These are phyloP conservation scores for Scortum barcoo DNA, from an alignment of 2,113 vertebrate genomes.

Conservation along the genomic window DNA sequence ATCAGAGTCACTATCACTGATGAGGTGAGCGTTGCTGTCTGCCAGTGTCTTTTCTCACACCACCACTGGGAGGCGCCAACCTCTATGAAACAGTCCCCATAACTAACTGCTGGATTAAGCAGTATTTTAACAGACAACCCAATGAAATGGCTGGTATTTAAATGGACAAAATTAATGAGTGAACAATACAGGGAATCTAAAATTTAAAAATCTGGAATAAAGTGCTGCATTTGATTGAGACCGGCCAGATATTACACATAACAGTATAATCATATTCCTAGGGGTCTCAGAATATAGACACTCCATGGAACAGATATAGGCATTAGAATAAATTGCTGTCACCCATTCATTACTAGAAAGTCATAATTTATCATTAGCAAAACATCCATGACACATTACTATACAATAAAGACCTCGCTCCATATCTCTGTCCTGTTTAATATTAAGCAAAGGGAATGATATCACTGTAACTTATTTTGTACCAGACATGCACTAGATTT, in stretches of 20 bases:
- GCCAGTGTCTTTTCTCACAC: neutral
- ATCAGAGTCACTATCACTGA: conserved; percentile 4
- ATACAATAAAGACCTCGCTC: neutral
- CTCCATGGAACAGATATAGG: neutral
- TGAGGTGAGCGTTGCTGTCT: neutral
- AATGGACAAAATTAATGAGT: neutral
- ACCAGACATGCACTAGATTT: conserved; percentile 36
- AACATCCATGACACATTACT: neutral
- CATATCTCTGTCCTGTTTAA: neutral
- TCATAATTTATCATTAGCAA: neutral
- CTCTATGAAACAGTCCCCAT: neutral
- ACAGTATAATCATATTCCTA: neutral
- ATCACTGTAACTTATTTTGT: neutral
- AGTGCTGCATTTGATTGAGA: neutral
- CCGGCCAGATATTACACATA: neutral
- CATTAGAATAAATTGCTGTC: neutral
- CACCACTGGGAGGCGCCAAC: conserved; percentile 21
- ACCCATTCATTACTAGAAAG: neutral
- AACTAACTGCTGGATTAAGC: neutral
- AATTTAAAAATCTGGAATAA: neutral
- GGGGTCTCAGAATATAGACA: neutral
- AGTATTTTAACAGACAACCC: neutral
- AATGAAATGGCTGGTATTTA: neutral
- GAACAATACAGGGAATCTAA: neutral
- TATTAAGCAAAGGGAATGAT: neutral